Evolutionary conservation across 92 coral and sea anemone genomes (phyloP), one percentile per base, ranked within the genome.

Genomic region (Actinernus sp.): DNA sequence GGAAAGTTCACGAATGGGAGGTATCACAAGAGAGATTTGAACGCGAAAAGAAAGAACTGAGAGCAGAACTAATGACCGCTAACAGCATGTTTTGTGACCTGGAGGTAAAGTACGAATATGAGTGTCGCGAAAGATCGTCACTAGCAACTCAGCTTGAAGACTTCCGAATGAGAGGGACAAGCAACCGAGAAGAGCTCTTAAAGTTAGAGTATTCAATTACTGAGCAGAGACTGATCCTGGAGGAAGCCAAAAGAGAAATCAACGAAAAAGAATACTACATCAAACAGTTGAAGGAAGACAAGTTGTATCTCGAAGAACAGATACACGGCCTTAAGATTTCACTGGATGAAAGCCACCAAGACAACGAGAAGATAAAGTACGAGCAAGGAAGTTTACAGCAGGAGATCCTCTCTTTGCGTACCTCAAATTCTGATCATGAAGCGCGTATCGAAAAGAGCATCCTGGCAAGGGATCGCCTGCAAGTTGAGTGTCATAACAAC

Each of bases 61-160:
- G 75, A 44, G 78, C 83, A 33, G 81, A 88, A 29, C 58, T 92
- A 9, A 46, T 76, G 43, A 38, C 44, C 3, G 78, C 85, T 4
- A 71, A 76, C 25, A 76, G 89, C 27, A 78, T 51, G 46, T 47
- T 88, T 18, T 76, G 93, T 4, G 97, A 88, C 55, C 81, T 92
- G 13, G 94, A 92, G 41, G 92, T 92, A 13, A 88, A 84, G 59
- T 65, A 74, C 47, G 92, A 92, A 22, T 88, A 83, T 43, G 97
- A 92, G 61, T 62, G 74, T 26, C 70, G 90, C 32, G 95, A 92
- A 58, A 83, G 72, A 61, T 55, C 68, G 1, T 64, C 89, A 0
- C 50, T 76, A n/a, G 90, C 79, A 47, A 74, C 47, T 31, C 89
- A 83, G 62, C 64, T 92, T 20, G 85, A 78, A 25, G 88, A 75